These are phyloP conservation scores for Plectropomus leopardus DNA, from an alignment of 2,113 vertebrate genomes.

Conservation along the genomic window DNA sequence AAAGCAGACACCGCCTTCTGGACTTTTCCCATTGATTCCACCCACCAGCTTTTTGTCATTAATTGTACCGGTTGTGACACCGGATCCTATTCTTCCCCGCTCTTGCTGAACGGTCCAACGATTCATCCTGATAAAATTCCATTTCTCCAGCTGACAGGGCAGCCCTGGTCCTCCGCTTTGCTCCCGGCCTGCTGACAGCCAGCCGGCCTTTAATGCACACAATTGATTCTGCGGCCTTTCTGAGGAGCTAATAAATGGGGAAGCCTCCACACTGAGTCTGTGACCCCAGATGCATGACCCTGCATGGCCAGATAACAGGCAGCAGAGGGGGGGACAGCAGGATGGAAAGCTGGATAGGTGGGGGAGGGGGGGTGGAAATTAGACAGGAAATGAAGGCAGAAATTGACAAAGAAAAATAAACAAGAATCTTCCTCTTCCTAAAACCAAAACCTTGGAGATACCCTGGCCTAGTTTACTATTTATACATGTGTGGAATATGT, in stretches of 20 bases:
- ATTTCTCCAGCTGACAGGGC: slow-evolving; percentile 66
- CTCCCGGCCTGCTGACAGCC: slow-evolving; percentile 58
- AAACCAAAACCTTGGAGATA: slow-evolving; percentile 63
- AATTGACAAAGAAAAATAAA: slow-evolving; percentile 4
- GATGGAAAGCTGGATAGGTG: not conserved
- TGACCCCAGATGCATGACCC: slow-evolving; percentile 71
- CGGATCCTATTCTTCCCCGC: slow-evolving; percentile 38
- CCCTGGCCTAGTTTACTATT: slow-evolving; percentile 73
- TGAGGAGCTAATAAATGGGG: slow-evolving; percentile 72
- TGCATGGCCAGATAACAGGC: slow-evolving; percentile 36
- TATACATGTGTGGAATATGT: slow-evolving; percentile 41
- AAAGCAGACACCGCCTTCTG: slow-evolving; percentile 18
- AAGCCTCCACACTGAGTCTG: slow-evolving; percentile 36
- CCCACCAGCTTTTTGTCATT: slow-evolving; percentile 50
- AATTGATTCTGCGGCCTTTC: slow-evolving; percentile 76
- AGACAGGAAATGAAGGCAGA: slow-evolving; percentile 10
- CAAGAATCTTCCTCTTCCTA: not conserved
- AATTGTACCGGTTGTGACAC: slow-evolving; percentile 39
- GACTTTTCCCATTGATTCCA: slow-evolving; percentile 34
- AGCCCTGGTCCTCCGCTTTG: slow-evolving; percentile 4
- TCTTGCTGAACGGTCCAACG: slow-evolving; percentile 6
- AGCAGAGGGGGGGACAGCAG: slow-evolving; percentile 20
- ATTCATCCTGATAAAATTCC: slow-evolving; percentile 71
- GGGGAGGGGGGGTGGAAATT: not conserved
- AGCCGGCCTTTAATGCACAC: slow-evolving; percentile 61